phyloP scores from a whole-genome alignment of 2,888 invertebrate species.

The Rugalucina vietnamica region DNA sequence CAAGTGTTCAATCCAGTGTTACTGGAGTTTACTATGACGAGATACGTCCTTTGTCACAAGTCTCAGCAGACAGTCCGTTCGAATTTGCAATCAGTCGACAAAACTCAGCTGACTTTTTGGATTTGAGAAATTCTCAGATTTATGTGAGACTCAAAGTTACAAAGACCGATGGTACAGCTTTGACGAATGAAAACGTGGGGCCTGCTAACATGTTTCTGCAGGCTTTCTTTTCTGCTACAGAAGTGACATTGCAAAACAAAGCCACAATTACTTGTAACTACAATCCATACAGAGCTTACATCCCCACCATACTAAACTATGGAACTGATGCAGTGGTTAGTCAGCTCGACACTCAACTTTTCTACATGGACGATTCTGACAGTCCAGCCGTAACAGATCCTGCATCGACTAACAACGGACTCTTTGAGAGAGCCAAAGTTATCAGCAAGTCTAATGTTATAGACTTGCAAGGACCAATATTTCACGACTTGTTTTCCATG shows the following conservation, averaged over 20 bases:
- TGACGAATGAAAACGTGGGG: conserved; percentile 42
- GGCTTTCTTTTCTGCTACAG: conserved; percentile 47
- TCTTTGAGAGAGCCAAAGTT: not conserved
- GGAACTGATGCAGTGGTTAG: conserved; percentile 26
- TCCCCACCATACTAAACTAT: conserved; percentile 42
- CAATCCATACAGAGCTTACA: conserved; percentile 44
- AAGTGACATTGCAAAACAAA: conserved; percentile 54
- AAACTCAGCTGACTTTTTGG: conserved; percentile 47
- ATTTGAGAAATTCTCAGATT: conserved; percentile 40
- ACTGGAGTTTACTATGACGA: conserved; percentile 38
- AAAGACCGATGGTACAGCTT: conserved; percentile 32
- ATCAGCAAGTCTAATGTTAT: not conserved
- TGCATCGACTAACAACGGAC: not conserved
- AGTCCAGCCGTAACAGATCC: conserved; percentile 39
- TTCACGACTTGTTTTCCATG: conserved; percentile 26
- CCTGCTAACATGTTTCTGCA: conserved; percentile 50
- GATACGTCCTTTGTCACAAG: conserved; percentile 15
- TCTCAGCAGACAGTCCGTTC: conserved; percentile 24
- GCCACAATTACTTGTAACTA: conserved; percentile 41
- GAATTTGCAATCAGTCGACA: conserved; percentile 47
- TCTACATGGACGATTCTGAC: conserved; percentile 26
- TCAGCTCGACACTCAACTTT: conserved; percentile 39
- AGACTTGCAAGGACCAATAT: conserved; percentile 30
- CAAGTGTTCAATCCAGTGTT: conserved; percentile 38
- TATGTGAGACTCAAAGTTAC: conserved; percentile 39